Base-by-base conservation (phyloP, 2,888 invertebrate genomes). In the Eubasilissa splendida region DNA sequence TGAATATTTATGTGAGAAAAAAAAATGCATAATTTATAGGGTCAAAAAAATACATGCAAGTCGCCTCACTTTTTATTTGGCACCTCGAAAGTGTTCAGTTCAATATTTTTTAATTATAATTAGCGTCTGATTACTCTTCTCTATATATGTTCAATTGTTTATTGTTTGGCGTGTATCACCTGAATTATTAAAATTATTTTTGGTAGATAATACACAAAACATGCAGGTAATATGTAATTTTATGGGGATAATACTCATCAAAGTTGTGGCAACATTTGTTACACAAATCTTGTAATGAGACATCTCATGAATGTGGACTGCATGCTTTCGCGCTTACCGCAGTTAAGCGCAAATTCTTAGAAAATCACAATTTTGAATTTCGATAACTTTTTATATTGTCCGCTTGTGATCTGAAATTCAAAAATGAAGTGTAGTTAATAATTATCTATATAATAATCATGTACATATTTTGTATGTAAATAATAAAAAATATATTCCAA, bases 391-490 rank as follows among this genome's bases (percentile, higher is more conserved):
- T 73, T 73, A 73, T 58, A 73, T 73, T 73, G 56, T 58, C 54
- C 33, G 54, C 56, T 73, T 73, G 68, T 50, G 42, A 73, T 73
- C 71, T 73, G 71, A 73, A 73, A 73, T 73, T 73, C 71, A 73
- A 73, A n/a, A 73, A 70, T 53, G 63, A 42, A 68, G 71, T 73
- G 71, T 73, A 73, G 58, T 73, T 73, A 33, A 11, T 56, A 73
- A 73, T 73, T 58, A 56, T 73, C 71, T 73, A 73, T 56, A 53
- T 70, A 54, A 73, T 73, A 73, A 73, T 54, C 70, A 70, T 73
- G 71, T 73, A 73, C 71, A 73, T 73, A 73, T 73, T 73, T 73
- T 73, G 56, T 73, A 73, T 73, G 71, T 73, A 73, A 73, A 73
- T 73, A 73, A 73, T 56, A 71, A 71, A 71, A 56, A 73, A 68